A percentile compares a stretch with the other conserved stretches of the same genome.
Conservation (phyloP, 2,888 invertebrate genomes). For the Meganola albula region DNA sequence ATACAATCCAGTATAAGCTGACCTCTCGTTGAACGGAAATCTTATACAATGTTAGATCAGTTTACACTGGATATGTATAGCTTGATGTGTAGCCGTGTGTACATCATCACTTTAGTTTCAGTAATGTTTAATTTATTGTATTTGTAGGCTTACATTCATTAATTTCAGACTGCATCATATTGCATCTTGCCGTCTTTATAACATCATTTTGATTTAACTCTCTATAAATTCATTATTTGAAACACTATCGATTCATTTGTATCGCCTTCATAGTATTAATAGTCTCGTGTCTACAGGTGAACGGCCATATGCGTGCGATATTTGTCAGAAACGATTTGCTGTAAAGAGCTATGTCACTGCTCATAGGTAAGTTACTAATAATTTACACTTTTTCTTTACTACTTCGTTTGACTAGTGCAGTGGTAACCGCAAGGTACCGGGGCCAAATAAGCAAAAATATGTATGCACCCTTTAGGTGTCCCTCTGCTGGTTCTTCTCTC, state of each 20-base stretch:
- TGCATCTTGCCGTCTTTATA: constrained; percentile 77
- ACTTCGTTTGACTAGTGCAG: too few species aligned
- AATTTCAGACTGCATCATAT: constrained; percentile 65
- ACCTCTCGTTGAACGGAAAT: too few species aligned
- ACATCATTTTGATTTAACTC: constrained; percentile 54
- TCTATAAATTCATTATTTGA: constrained; percentile 33
- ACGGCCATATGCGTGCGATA: constrained; percentile 87
- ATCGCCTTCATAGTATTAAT: constrained; percentile 7
- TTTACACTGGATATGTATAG: too few species aligned
- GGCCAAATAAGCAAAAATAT: too few species aligned
- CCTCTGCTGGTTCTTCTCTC: too few species aligned
- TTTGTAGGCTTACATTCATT: constrained; percentile 62
- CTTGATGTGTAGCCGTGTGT: too few species aligned
- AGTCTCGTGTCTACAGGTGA: constrained; percentile 73
- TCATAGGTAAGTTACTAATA: constrained; percentile 78
- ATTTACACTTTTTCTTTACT: too few species aligned
- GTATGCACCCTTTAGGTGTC: too few species aligned
- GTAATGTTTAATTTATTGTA: constrained; percentile 49
- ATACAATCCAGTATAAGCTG: too few species aligned
- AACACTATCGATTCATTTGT: constrained; percentile 22
- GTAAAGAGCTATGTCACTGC: constrained; percentile 89
- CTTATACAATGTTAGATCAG: too few species aligned
- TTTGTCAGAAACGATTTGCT: constrained; percentile 87
- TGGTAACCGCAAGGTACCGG: too few species aligned
- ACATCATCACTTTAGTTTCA: constrained; percentile 59